These are phyloP conservation scores for Alloscopus bannaensis DNA, from an alignment of 2,888 invertebrate species.

Conservation along the genomic window DNA sequence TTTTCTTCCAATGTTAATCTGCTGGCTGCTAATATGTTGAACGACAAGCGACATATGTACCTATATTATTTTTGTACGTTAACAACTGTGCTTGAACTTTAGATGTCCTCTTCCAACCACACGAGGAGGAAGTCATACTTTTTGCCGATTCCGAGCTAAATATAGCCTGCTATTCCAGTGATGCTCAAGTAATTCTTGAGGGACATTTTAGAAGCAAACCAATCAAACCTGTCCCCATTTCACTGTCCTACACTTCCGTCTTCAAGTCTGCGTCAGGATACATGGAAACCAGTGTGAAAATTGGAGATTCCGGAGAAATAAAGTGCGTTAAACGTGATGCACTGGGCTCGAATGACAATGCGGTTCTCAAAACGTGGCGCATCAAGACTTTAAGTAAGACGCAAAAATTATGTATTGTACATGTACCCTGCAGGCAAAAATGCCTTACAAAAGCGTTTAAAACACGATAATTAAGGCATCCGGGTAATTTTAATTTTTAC, in stretches of 20 bases:
- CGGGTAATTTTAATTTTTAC: no score
- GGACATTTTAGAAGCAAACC: conserved; percentile 26
- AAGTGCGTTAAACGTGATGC: no score
- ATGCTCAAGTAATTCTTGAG: conserved; percentile 15
- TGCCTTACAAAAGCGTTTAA: no score
- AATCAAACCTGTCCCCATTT: conserved; percentile 10
- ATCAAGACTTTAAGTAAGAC: conserved; percentile 59
- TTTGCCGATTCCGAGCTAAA: conserved; percentile 28
- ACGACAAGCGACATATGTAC: no score
- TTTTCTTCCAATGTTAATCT: no score
- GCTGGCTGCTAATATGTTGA: no score
- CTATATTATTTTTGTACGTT: no score
- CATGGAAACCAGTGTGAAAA: conserved; percentile 31
- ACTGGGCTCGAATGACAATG: conserved; percentile 5
- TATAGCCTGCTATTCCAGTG: conserved; percentile 40
- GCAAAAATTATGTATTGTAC: no score
- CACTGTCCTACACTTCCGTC: conserved; percentile 20
- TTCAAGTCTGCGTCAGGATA: conserved; percentile 41
- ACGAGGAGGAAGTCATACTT: conserved; percentile 1
- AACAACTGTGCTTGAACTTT: no score
- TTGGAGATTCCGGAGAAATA: conserved; percentile 52
- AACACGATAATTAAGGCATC: no score
- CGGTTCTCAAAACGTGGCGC: conserved; percentile 45
- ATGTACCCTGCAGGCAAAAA: no score
- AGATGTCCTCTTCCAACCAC: conserved; percentile 37